These are phyloP conservation scores for Melanerpes formicivorus DNA, from an alignment of 2,113 vertebrate genomes.

Conservation along the genomic window DNA sequence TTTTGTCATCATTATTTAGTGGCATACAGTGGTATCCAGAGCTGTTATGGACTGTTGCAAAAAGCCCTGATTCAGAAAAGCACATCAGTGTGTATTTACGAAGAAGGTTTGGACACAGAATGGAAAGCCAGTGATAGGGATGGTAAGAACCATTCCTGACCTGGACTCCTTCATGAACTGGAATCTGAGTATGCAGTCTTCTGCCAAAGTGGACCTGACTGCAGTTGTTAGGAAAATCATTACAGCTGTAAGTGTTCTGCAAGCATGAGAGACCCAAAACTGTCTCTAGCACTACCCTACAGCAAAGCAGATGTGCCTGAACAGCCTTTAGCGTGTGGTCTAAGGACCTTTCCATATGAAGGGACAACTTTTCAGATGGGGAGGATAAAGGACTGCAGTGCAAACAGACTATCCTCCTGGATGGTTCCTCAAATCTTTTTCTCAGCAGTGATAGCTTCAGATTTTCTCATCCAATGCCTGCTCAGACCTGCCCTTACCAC, in stretches of 20 bases:
- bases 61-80: background rate
- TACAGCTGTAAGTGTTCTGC: background rate
- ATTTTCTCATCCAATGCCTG: conserved; percentile 13
- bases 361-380: background rate
- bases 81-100: background rate
- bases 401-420: background rate
- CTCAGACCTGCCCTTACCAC: conserved; percentile 23
- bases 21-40: background rate
- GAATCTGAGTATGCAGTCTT: background rate
- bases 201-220: background rate
- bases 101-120: background rate
- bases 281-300: background rate
- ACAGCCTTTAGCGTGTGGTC: background rate
- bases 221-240: background rate
- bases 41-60: background rate
- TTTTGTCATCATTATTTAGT: background rate
- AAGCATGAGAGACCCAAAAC: background rate
- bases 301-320: background rate
- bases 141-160: background rate
- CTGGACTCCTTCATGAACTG: background rate
- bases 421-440: background rate
- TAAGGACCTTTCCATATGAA: background rate
- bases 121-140: background rate
- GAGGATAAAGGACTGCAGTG: background rate
- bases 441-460: background rate